phyloP scores from a whole-genome alignment of 2,888 invertebrate genomes.

The Dorcus hopei region DNA sequence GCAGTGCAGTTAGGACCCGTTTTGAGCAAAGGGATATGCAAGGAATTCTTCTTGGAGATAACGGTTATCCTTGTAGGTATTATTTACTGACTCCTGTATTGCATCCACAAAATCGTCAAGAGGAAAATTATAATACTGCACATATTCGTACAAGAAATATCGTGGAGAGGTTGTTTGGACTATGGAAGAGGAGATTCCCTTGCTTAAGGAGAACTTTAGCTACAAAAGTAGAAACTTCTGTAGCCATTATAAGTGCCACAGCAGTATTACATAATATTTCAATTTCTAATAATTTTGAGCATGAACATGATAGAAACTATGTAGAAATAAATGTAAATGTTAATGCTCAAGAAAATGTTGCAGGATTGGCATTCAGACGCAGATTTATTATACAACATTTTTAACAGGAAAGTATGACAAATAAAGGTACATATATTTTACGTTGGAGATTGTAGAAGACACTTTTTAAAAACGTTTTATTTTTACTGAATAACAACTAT shows the following conservation, averaged over 20 bases:
- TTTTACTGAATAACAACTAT: too few species aligned
- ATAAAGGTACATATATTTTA: too few species aligned
- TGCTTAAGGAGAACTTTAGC: constrained; percentile 1
- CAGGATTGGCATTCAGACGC: too few species aligned
- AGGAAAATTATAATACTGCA: constrained; percentile 16
- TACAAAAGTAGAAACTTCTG: constrained; percentile 3
- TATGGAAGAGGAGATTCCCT: constrained; percentile 21
- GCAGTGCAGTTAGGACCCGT: neutral
- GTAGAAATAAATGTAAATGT: too few species aligned
- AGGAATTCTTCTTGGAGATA: constrained; percentile 21
- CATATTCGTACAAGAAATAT: constrained; percentile 21
- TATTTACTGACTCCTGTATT: constrained; percentile 25
- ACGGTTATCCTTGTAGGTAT: constrained; percentile 23
- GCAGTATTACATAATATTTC: constrained; percentile 18
- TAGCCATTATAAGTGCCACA: constrained; percentile 18
- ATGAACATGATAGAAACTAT: too few species aligned
- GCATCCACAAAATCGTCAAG: constrained; percentile 8
- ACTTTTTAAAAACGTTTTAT: too few species aligned
- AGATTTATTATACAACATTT: too few species aligned
- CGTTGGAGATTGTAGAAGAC: too few species aligned
- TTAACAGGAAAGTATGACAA: too few species aligned
- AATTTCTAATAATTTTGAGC: too few species aligned
- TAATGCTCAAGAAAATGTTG: too few species aligned
- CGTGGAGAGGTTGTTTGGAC: constrained; percentile 22
- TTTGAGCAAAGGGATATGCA: constrained; percentile 14